Evolutionary conservation across 2,797 vertebrate species (phyloP).

Genomic region (Sebastiscus albofasciatus): DNA sequence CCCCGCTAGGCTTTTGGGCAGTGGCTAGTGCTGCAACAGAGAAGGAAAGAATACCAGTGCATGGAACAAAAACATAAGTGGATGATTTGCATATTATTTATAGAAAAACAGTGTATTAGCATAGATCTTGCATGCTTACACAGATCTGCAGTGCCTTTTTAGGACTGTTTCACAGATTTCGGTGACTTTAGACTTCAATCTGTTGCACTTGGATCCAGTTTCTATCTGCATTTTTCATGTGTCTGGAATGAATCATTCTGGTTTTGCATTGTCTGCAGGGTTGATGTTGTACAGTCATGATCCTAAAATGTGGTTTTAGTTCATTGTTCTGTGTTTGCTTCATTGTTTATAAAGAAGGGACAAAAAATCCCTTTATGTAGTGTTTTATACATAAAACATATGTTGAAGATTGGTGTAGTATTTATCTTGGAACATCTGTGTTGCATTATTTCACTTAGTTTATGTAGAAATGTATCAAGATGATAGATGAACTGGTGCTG

Average conservation of each 20-base stretch:
- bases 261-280: slow-evolving; percentile 34
- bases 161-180: neutral
- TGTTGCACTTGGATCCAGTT: slow-evolving; percentile 46
- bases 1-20: slow-evolving; percentile 30
- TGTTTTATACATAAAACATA: neutral
- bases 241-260: slow-evolving; percentile 52
- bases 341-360: neutral
- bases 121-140: slow-evolving; percentile 11
- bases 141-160: neutral
- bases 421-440: slow-evolving; percentile 35
- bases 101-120: neutral
- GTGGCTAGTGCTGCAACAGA: slow-evolving; percentile 37
- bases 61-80: slow-evolving; percentile 21
- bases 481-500: slow-evolving; percentile 15
- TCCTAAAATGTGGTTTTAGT: neutral
- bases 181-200: slow-evolving; percentile 1
- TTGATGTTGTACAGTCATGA: slow-evolving; percentile 12
- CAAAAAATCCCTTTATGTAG: neutral
- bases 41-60: slow-evolving; percentile 24
- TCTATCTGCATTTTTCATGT: slow-evolving; percentile 53
- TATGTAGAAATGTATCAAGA: neutral
- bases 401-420: neutral
- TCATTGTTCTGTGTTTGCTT: neutral
- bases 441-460: slow-evolving; percentile 25
- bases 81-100: slow-evolving; percentile 30